phyloP scores from a whole-genome alignment of 2,113 vertebrate genomes.

The Pelecanoides urinatrix region DNA sequence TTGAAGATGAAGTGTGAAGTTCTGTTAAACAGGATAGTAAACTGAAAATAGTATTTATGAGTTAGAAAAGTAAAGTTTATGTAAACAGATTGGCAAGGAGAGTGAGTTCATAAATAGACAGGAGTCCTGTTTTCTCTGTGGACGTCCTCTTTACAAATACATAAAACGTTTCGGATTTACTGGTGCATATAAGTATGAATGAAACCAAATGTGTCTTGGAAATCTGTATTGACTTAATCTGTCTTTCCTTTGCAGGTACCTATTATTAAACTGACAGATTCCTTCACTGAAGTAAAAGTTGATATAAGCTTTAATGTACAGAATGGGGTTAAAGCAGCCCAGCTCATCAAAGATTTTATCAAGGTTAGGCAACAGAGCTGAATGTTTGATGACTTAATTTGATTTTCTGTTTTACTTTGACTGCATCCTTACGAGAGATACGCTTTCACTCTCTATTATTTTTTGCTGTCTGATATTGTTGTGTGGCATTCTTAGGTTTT shows the following conservation, averaged over 20 bases:
- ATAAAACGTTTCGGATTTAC: neutral
- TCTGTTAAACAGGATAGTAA: neutral
- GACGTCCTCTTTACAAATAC: neutral
- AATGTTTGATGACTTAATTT: neutral
- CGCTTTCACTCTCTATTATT: neutral
- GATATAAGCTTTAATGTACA: slow-evolving; percentile 99
- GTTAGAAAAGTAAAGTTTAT: neutral
- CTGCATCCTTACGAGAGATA: neutral
- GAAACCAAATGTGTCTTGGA: neutral
- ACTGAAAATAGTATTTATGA: neutral
- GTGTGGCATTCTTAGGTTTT: neutral
- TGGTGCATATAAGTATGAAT: neutral
- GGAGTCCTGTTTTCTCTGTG: neutral
- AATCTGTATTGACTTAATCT: neutral
- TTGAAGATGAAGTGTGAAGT: neutral
- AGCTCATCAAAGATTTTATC: slow-evolving; percentile 97
- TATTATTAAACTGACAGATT: slow-evolving; percentile 98
- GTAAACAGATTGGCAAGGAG: neutral
- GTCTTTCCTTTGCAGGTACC: slow-evolving; percentile 84
- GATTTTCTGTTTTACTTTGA: neutral
- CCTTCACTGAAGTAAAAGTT: slow-evolving; percentile 96
- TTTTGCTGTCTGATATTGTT: neutral
- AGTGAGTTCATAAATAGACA: neutral
- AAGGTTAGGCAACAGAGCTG: slow-evolving; percentile 77
- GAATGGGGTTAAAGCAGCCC: slow-evolving; percentile 92